phyloP scores from a whole-genome alignment of 2,113 vertebrate genomes.

The Rissa tridactyla region DNA sequence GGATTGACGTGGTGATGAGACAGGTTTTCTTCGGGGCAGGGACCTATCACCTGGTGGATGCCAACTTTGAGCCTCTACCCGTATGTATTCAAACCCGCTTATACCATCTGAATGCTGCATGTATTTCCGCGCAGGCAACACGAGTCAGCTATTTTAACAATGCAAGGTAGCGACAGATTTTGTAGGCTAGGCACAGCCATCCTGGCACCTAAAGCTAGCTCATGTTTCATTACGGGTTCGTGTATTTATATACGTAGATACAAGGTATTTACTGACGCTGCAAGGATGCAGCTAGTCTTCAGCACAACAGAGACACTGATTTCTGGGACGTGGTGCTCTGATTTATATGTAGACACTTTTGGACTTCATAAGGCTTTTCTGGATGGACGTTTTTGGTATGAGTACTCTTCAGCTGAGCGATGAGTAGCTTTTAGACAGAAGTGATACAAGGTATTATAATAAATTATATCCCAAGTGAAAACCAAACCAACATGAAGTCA shows the following conservation, averaged over 20 bases:
- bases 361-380: background rate
- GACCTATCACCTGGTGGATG: conserved; percentile 88
- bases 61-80: conserved; percentile 87
- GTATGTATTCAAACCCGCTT: conserved; percentile 62
- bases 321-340: background rate
- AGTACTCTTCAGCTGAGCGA: background rate
- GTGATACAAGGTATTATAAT: background rate
- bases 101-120: background rate
- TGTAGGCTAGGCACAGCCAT: background rate
- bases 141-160: background rate
- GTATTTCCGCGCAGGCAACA: background rate
- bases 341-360: background rate
- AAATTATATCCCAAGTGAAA: background rate
- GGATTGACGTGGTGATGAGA: conserved; percentile 91
- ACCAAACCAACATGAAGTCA: background rate
- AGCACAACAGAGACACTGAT: background rate
- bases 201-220: background rate
- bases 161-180: background rate
- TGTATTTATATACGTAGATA: background rate
- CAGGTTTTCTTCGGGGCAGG: conserved; percentile 91
- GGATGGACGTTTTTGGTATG: background rate
- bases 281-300: background rate
- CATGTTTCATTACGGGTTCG: background rate
- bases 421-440: background rate
- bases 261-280: background rate